Evolutionary conservation across 2,888 invertebrate genomes (phyloP), one percentile per base, ranked within the genome.

Genomic region (Tipula unca): DNA sequence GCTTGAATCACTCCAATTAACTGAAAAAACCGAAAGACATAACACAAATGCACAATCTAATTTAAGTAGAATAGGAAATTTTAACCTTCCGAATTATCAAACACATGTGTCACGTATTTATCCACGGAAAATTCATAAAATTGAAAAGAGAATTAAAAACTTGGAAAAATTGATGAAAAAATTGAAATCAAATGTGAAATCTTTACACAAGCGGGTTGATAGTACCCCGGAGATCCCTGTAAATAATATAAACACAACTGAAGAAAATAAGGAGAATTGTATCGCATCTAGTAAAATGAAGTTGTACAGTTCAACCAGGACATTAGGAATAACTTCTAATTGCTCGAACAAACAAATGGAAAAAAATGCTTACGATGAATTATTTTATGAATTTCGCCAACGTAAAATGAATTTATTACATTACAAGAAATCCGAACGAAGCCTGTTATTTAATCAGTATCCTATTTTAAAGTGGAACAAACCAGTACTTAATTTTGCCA

Each of bases 381-480:
- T 87, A 14, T 88, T 87, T 83, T 88, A 88, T 83, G 87, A 86
- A 25, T 87, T 86, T 29, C 87, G 88, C 2, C 87, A 88, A 86
- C 86, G 87, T 84, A 83, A 82, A n/a, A 85, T 87, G 82, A 88
- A 88, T 87, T 84, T 87, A n/a, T 85, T 88, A 83, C 86, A 87
- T 85, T 88, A 88, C 85, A 88, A 88, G 86, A 88, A 88, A 86
- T 88, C 88, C 0, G 85, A 87, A 20, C 86, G 86, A 54, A 86
- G 87, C 2, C 39, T 88, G 14, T 86, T 86, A n/a, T 86, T 88
- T 14, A 88, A 88, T 85, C 85, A 86, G 69, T 69, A 69, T 32
- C 87, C 39, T 32, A 83, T 83, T 32, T 29, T 83, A 83, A 29
- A 83, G 17, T 83, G 29, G 83, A 83, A 83, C n/a, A 69, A 25